phyloP scores from a whole-genome alignment of 2,888 invertebrate genomes.

The Zygogramma bicolorata region DNA sequence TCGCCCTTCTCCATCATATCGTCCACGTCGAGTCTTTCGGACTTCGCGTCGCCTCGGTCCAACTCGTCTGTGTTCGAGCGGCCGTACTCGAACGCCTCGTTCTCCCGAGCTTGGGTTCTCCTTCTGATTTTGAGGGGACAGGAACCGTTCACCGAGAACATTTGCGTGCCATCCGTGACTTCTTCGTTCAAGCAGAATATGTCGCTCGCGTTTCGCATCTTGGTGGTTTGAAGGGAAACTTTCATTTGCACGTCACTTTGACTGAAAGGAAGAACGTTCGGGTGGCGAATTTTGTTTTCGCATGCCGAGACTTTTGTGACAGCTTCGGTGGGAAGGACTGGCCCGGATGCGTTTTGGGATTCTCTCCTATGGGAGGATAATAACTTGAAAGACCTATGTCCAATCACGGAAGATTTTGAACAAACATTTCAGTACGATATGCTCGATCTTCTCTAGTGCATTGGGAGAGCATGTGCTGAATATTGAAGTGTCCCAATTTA shows the following conservation, averaged over 20 bases:
- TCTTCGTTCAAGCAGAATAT: slow-evolving; percentile 62
- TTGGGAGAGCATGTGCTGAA: too few relatives aligned
- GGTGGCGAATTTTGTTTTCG: neutral
- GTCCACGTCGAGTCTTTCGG: slow-evolving; percentile 19
- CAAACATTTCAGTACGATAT: too few relatives aligned
- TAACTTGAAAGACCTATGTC: too few relatives aligned
- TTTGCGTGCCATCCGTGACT: slow-evolving; percentile 58
- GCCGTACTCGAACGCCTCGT: slow-evolving; percentile 50
- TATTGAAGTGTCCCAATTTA: too few relatives aligned
- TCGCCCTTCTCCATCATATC: slow-evolving; percentile 10
- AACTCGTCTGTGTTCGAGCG: slow-evolving; percentile 17
- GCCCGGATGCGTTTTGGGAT: too few relatives aligned
- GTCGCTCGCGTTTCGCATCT: slow-evolving; percentile 60
- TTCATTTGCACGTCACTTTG: slow-evolving; percentile 14
- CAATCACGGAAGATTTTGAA: too few relatives aligned
- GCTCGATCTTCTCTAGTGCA: too few relatives aligned
- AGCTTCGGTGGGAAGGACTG: too few relatives aligned
- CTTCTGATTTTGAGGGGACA: slow-evolving; percentile 59
- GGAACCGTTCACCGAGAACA: slow-evolving; percentile 62
- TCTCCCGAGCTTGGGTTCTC: slow-evolving; percentile 32
- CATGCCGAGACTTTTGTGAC: neutral
- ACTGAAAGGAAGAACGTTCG: neutral
- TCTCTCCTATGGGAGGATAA: too few relatives aligned
- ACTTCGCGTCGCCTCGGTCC: slow-evolving; percentile 29
- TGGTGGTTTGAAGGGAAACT: neutral